Evolutionary conservation across 2,797 vertebrate species (phyloP), one percentile per base, ranked within the genome.

Genomic region (Tamandua tetradactyla): DNA sequence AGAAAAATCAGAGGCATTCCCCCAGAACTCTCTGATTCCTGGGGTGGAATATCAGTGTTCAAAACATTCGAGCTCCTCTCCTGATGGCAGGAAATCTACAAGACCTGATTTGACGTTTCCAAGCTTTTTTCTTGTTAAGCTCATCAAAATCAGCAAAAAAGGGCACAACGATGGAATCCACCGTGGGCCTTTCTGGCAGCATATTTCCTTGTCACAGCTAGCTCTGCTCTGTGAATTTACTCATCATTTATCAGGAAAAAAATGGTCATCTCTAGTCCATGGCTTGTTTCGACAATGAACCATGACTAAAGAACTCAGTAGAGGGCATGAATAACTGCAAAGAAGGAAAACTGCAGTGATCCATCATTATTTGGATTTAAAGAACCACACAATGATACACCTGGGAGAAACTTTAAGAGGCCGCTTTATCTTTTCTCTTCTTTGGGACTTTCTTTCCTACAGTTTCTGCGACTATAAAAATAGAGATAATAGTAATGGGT

Each of bases 1-100:
- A 88, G 35, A 69, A 85, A 85, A 78, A 93, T 49, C 13, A 71
- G 52, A 62, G n/a, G 3, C 68, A 9, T 94, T 74, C 82, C 25
- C 30, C 12, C 1, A 37, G 25, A 80, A 62, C 11, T 66, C 40
- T 68, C 44, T 91, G 59, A 90, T 59, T 74, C 0, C 3, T 69
- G 2, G 55, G 27, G 7, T 80, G 0, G n/a, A 87, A 91, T 86
- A 89, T 83, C 78, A 84, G 52, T 37, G 7, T 42, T 80, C 9
- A 89, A 87, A 87, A 84, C 37, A 72, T 37, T 27, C 59, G 49
- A 82, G 72, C 72, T 81, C 13, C 2, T 82, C n/a, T 61, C 42
- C 13, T 69, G 20, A 27, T 37, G 3, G 5, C 23, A 61, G 52
- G 52, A 78, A 79, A 57, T 64, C 10, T 74, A 5, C n/a, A 37